Evolutionary conservation across 2,797 vertebrate genomes (phyloP), one percentile per base, ranked within the genome.

Genomic region (Pseudochirops corinnae): DNA sequence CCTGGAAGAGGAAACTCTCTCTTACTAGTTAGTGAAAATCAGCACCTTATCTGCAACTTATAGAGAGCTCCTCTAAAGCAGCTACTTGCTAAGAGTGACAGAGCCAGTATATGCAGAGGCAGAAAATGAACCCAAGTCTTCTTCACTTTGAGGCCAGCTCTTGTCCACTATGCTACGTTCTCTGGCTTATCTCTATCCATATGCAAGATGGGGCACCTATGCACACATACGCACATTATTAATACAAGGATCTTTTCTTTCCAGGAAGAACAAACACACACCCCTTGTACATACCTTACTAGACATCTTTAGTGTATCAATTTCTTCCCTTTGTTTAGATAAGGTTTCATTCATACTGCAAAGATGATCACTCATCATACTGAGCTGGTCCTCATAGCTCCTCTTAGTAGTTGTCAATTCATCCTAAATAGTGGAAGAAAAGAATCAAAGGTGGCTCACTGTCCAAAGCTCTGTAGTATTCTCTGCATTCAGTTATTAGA

Each of bases 281-380:
- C 53, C 52, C 10, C n/a, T 28, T 57, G 4, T 33, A 56, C 98
- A 90, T 95, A 99, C 99, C 99, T 99, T 99, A 98, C 97, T 99
- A 96, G 99, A 97, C 98, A 99, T 99, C 98, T 99, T 99, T 0
- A 99, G 99, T 0, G 99, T 99, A 98, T 99, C 99, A 1, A 99
- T 99, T 98, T 99, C 99, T 95, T 99, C 99, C 82, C 99, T 99
- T 98, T 99, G 99, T 96, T 99, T 99, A 93, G 99, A 99, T 97
- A 99, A 98, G 0, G 99, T 99, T 99, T 99, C 99, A 0, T 99
- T 99, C 99, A 99, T 99, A 92, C 99, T 99, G 97, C 99, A 99
- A 96, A 99, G 99, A 97, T 99, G 99, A 98, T 99, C 99, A 33
- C 99, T 99, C 99, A 99, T 99, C 99, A 99, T 99, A 96, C 99